phyloP scores from a whole-genome alignment of 2,113 vertebrate species.

The Melanerpes formicivorus region DNA sequence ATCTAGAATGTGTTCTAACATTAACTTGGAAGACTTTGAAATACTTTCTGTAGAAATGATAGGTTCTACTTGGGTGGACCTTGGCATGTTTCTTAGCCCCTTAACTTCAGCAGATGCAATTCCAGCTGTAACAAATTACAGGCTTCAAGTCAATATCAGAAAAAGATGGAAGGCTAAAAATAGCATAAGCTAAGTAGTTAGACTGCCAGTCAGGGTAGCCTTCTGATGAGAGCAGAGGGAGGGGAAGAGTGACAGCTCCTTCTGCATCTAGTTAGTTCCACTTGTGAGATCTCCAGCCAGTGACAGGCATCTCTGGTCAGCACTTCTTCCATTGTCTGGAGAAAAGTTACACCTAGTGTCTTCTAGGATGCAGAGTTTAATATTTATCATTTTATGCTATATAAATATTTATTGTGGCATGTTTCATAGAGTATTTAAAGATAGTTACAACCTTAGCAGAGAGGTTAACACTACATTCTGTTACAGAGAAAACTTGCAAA shows the following conservation, averaged over 20 bases:
- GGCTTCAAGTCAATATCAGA: constrained; percentile 5
- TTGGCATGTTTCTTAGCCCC: neutral
- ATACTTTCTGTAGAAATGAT: neutral
- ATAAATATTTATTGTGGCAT: neutral
- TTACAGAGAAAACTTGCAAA: neutral
- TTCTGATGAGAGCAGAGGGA: neutral
- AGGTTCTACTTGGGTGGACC: neutral
- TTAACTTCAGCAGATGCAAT: neutral
- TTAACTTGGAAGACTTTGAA: neutral
- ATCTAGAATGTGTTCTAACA: neutral
- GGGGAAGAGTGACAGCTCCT: neutral
- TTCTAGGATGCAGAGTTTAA: neutral
- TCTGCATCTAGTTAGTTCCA: neutral
- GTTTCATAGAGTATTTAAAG: neutral
- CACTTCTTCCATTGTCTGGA: neutral
- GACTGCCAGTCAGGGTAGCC: neutral
- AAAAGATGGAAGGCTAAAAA: neutral
- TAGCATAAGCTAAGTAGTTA: neutral
- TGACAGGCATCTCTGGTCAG: neutral
- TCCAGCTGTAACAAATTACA: constrained; percentile 33
- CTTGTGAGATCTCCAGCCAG: neutral
- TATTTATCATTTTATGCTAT: neutral
- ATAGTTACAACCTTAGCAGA: neutral
- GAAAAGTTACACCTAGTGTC: accelerated
- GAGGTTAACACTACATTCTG: neutral